Conservation (phyloP, 2,888 invertebrate species). For the Unio delphinus region DNA sequence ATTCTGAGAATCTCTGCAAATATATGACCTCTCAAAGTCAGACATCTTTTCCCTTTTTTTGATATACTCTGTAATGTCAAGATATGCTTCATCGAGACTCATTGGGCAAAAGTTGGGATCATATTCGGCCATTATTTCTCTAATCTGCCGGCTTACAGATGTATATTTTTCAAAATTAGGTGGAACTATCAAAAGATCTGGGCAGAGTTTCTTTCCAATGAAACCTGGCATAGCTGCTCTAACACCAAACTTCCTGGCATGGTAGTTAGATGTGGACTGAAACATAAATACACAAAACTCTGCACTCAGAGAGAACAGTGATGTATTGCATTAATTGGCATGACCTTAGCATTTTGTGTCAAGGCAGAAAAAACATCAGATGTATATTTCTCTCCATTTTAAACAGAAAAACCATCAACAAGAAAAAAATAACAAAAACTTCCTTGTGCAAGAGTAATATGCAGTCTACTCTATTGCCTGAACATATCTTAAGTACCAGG, state of each 20-base stretch:
- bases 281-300: conserved; percentile 21
- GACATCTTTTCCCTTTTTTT: conserved; percentile 41
- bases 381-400: too few relatives aligned
- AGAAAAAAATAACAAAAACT: too few relatives aligned
- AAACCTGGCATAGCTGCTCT: conserved; percentile 79
- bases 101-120: conserved; percentile 74
- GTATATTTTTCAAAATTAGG: conserved; percentile 74
- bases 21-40: conserved; percentile 49
- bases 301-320: too few relatives aligned
- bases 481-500: too few relatives aligned
- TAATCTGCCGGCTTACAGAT: conserved; percentile 70
- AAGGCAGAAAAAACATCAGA: too few relatives aligned
- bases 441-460: too few relatives aligned
- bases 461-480: too few relatives aligned
- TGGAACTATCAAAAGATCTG: conserved; percentile 74
- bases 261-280: conserved; percentile 77
- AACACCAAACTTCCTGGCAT: conserved; percentile 76
- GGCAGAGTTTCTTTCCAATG: conserved; percentile 76
- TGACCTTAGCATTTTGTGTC: too few relatives aligned
- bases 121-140: conserved; percentile 73
- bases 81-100: conserved; percentile 77
- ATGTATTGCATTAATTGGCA: too few relatives aligned
- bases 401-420: too few relatives aligned
- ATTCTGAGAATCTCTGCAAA: conserved; percentile 30
- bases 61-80: conserved; percentile 75